Evolutionary conservation across 1,140 invertebrate species (phyloP).

Genomic region (Ceratina australensis): DNA sequence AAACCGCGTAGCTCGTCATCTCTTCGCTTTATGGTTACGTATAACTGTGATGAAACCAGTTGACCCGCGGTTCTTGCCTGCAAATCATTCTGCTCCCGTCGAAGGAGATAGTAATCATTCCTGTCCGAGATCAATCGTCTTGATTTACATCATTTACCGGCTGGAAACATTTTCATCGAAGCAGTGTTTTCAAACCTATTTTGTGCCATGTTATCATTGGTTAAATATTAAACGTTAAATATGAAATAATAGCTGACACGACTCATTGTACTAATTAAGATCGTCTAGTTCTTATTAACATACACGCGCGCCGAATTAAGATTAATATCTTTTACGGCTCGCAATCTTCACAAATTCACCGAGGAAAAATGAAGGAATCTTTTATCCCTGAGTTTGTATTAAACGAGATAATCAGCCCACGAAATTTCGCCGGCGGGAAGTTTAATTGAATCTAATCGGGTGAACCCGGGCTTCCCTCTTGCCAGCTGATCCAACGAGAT

Average conservation of each 20-base stretch:
- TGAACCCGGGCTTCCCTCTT: background rate
- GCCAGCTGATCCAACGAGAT: background rate
- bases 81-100: background rate
- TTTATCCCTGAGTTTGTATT: background rate
- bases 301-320: too few relatives aligned
- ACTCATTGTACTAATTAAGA: too few relatives aligned
- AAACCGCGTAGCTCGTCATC: slow-evolving; percentile 6
- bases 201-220: too few relatives aligned
- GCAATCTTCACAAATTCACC: too few relatives aligned
- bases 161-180: too few relatives aligned
- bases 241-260: too few relatives aligned
- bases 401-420: background rate
- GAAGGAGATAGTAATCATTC: background rate
- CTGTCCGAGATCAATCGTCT: background rate
- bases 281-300: too few relatives aligned
- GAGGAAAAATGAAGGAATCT: too few relatives aligned
- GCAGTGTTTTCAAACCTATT: too few relatives aligned
- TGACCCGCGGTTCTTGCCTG: background rate
- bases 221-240: too few relatives aligned
- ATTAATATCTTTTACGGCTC: too few relatives aligned
- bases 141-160: background rate
- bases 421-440: background rate
- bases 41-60: slow-evolving; percentile 1
- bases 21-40: background rate
- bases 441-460: slow-evolving; percentile 20